A percentile compares a stretch with the other conserved stretches of the same genome.
Conservation (phyloP, 2,888 invertebrate genomes). For the Cephus spinipes region DNA sequence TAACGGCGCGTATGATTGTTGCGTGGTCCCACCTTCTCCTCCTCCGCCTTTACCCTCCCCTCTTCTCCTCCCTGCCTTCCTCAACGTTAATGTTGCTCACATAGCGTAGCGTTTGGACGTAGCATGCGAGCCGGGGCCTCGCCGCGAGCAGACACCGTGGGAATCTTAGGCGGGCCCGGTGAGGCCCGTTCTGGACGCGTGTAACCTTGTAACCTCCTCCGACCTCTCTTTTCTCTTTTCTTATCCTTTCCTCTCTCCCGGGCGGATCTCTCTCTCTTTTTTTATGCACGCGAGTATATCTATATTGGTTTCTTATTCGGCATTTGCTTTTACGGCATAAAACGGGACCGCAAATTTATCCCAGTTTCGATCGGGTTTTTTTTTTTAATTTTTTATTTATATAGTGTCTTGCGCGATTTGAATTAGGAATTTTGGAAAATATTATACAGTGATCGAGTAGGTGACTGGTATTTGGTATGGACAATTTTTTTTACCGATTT, state of each 20-base stretch:
- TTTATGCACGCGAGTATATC: neutral
- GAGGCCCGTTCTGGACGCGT: conserved; percentile 60
- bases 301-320: neutral
- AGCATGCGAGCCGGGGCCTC: conserved; percentile 54
- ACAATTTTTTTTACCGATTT: neutral
- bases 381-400: no score
- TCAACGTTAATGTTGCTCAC: conserved; percentile 58
- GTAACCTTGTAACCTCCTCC: conserved; percentile 59
- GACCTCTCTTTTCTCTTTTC: conserved; percentile 45
- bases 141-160: conserved; percentile 65
- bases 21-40: conserved; percentile 44
- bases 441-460: no score
- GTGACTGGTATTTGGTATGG: no score
- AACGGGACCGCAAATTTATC: neutral
- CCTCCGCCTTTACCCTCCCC: conserved; percentile 29
- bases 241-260: conserved; percentile 24
- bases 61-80: conserved; percentile 41
- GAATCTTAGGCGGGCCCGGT: conserved; percentile 63
- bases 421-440: no score
- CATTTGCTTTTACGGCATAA: neutral
- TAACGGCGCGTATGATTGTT: conserved; percentile 51
- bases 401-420: no score
- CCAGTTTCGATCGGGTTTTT: neutral
- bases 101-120: conserved; percentile 49
- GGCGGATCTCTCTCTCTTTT: conserved; percentile 3